These are phyloP conservation scores for Micrasema longulum DNA, from an alignment of 1,140 invertebrate genomes.

Conservation along the genomic window DNA sequence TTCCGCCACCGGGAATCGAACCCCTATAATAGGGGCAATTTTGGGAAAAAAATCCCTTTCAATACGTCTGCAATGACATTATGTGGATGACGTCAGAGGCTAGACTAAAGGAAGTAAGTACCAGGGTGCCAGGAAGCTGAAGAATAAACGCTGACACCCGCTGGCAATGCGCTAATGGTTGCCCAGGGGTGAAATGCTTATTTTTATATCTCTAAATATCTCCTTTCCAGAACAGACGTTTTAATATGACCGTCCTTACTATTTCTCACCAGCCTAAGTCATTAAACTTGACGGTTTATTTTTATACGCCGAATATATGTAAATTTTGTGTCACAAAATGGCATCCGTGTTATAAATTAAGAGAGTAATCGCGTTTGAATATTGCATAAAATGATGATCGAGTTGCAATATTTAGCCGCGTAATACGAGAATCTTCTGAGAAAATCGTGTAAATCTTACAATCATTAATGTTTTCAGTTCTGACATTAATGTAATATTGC, in stretches of 20 bases:
- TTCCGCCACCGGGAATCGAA: conserved; percentile 8
- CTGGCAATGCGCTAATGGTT: conserved; percentile 39
- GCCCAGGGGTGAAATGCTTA: conserved; percentile 26
- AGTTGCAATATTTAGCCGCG: too few species aligned
- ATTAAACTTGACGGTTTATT: conserved; percentile 14
- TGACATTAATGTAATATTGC: too few species aligned
- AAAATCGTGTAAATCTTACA: too few species aligned
- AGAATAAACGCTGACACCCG: conserved; percentile 37
- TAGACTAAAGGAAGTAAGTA: neutral
- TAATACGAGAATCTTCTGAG: too few species aligned
- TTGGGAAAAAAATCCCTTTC: conserved; percentile 15
- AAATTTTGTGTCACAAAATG: too few species aligned
- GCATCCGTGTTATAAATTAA: conserved; percentile 2
- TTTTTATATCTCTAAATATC: conserved; percentile 29
- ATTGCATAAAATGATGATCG: too few species aligned
- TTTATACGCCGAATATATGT: conserved; percentile 1
- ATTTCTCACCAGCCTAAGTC: neutral
- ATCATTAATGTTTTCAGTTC: too few species aligned
- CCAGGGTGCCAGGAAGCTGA: conserved; percentile 33
- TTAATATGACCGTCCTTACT: too few species aligned
- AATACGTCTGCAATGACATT: conserved; percentile 9
- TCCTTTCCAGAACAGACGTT: conserved; percentile 13
- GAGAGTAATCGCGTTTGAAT: too few species aligned
- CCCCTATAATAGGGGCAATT: neutral
- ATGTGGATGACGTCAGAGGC: conserved; percentile 16